Evolutionary conservation across 2,888 invertebrate species (phyloP), one percentile per base, ranked within the genome.

Genomic region (Neoascia interrupta): DNA sequence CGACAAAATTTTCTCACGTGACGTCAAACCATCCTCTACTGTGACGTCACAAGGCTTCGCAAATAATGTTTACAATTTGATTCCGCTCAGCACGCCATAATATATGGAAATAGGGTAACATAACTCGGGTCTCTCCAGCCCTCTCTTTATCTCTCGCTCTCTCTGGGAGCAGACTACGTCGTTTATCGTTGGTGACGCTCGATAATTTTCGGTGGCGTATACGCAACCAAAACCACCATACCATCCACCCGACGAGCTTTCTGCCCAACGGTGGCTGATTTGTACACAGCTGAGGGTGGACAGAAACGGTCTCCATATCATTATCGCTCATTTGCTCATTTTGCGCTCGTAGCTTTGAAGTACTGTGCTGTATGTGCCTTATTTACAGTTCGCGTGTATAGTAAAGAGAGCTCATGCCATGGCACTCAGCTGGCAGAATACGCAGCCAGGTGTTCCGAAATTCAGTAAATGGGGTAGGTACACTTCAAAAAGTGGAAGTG

Each of bases 51-150:
- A 23, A 31, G 34, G 39, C 61, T 49, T 41, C 41, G 51, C 31
- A 75, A 72, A 28, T 45, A 74, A 68, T 81, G 70, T 80, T 80
- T 66, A 81, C 74, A 54, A 79, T 47, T 36, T 11, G 19, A 36
- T 26, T 36, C 8, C 19, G 11, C 34, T 10, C 34, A 34, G 11
- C 11, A 51, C 3, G 18, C 5, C 16, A 31, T 21, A 15, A n/a
- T n/a, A 13, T 26, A 39, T 60, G 36, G 31, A 37, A 43, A 36
- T 45, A 47, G 69, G 54, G 16, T 56, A 69, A 56, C 41, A 36
- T 63, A 56, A 28, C 47, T 60, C 13, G 68, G 66, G 37, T 53
- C n/a, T n/a, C n/a, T n/a, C n/a, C n/a, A n/a, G n/a, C n/a, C n/a
- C n/a, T n/a, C n/a, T n/a, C n/a, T n/a, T n/a, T n/a, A n/a, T n/a